Base-by-base conservation (phyloP, 1,140 invertebrate species). In the Dufourea novaeangliae region DNA sequence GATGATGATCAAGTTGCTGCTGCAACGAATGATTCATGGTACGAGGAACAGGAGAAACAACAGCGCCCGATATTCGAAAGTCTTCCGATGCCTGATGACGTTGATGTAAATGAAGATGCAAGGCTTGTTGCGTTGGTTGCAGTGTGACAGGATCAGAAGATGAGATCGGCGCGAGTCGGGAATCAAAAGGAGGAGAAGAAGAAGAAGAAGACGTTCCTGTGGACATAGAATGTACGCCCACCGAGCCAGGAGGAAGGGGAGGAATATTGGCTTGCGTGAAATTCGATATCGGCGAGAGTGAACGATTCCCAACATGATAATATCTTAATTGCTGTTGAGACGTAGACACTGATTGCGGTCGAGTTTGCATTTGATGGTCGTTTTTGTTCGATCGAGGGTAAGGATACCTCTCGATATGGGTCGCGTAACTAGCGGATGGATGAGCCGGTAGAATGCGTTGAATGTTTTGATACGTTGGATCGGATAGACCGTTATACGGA, bases 401-500 rank as follows among this genome's bases (percentile, higher is more conserved):
- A 0, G 92, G 92, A 77, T 92, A 92, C 7, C 91, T 82, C 70
- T 92, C 92, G 56, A 92, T 86, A 57, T 92, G 91, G 52, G 88
- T 88, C 1, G 91, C 88, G 59, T 92, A 92, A 44, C 88, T 92
- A 0, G 90, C 83, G 2, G 90, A 90, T 0, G 90, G 86, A 52
- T 92, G 91, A 0, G 91, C 82, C 0, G 91, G 91, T n/a, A 92
- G 52, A 52, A 91, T 91, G 50, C 90, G 87, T 52, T 92, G 90
- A 5, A 92, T 86, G n/a, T 92, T 92, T 54, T 92, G 92, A 78
- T 92, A 92, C 17, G 92, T 91, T 0, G 91, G 91, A 57, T 92
- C 92, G 7, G 90, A 82, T 0, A 91, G 87, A 12, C 93, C 94
- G 80, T 94, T 95, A 87, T 96, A 96, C 1, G 96, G 96, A 39